Evolutionary conservation across 2,113 vertebrate species (phyloP).

Genomic region (Nyctereutes procyonoides): DNA sequence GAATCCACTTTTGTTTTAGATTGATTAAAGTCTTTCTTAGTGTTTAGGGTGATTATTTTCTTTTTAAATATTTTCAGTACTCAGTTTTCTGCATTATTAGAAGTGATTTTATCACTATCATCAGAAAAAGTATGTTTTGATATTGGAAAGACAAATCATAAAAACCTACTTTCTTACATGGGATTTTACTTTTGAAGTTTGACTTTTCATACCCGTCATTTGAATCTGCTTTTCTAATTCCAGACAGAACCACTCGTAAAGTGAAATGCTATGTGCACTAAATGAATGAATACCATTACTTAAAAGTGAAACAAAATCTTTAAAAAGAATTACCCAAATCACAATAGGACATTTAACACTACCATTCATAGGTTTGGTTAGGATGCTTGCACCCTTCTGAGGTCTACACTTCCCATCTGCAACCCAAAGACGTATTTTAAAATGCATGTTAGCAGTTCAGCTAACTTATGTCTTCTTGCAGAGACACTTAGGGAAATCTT

Average conservation of each 20-base stretch:
- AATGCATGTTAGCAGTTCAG: not conserved
- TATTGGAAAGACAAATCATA: not conserved
- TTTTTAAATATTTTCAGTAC: not conserved
- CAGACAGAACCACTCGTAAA: not conserved
- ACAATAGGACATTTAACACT: not conserved
- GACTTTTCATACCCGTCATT: not conserved
- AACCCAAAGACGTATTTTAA: not conserved
- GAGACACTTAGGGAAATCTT: not conserved
- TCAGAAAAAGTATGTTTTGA: not conserved
- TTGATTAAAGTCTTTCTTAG: not conserved
- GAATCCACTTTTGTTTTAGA: not conserved
- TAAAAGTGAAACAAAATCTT: not conserved
- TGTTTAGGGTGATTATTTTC: not conserved
- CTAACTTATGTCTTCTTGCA: not conserved
- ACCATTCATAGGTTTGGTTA: not conserved
- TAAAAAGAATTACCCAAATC: not conserved
- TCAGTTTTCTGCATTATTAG: not conserved
- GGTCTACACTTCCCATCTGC: not conserved
- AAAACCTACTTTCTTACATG: not conserved
- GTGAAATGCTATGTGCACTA: not conserved
- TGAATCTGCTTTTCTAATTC: not conserved
- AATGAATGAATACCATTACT: not conserved
- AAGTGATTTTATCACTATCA: not conserved
- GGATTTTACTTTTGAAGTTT: conserved; percentile 22
- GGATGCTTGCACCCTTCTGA: not conserved